A percentile compares a stretch with the other conserved stretches of the same genome.
These are phyloP conservation scores for Gonatopus flavifemur DNA, from an alignment of 1,140 invertebrate species.

Conservation along the genomic window DNA sequence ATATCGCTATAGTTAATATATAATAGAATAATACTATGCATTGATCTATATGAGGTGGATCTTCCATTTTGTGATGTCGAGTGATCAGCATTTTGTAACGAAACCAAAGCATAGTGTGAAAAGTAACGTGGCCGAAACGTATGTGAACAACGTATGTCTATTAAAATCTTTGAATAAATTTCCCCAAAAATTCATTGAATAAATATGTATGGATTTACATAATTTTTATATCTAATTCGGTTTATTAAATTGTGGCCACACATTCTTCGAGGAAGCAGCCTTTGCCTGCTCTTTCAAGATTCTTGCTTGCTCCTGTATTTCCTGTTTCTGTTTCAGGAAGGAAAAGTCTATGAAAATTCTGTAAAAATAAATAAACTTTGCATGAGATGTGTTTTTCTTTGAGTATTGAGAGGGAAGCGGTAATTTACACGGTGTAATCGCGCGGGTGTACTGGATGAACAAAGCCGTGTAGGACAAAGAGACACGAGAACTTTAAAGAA, in stretches of 20 bases:
- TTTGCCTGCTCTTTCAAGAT: conserved; percentile 56
- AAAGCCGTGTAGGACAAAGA: conserved; percentile 6
- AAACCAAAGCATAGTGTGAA: no score
- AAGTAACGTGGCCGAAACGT: conserved; percentile 17
- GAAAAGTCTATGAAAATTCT: conserved; percentile 73
- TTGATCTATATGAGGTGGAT: no score
- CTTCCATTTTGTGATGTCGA: no score
- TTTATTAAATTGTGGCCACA: conserved; percentile 58
- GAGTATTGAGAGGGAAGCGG: neutral
- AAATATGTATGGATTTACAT: no score
- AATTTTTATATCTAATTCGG: conserved; percentile 50
- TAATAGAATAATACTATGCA: neutral
- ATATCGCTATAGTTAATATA: neutral
- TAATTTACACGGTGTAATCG: no score
- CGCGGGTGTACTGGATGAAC: no score
- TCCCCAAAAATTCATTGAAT: no score
- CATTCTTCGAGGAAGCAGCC: conserved; percentile 51
- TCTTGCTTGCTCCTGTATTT: conserved; percentile 62
- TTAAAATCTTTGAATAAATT: no score
- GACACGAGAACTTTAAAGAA: no score
- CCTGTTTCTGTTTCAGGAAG: conserved; percentile 78
- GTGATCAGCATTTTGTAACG: no score
- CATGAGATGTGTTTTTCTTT: conserved; percentile 23
- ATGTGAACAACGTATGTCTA: neutral
- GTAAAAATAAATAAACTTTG: conserved; percentile 61